Conservation (phyloP, 2,113 vertebrate genomes). For the Atrichornis clamosus region DNA sequence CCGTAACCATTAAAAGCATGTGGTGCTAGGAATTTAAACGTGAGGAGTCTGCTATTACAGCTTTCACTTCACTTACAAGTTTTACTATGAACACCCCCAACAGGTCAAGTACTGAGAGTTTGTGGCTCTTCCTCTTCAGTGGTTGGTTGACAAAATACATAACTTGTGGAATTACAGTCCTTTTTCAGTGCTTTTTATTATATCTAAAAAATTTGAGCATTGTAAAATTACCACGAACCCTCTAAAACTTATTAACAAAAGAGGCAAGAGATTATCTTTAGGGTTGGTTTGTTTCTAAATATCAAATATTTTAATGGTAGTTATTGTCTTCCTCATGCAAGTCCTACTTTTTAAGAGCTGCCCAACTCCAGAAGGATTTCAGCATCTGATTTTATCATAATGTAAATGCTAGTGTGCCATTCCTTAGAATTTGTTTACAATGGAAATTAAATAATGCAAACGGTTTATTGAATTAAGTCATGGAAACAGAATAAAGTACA, state of each 20-base stretch:
- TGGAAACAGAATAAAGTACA: background rate
- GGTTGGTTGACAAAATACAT: background rate
- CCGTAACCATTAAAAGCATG: background rate
- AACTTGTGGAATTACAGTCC: background rate
- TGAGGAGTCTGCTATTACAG: background rate
- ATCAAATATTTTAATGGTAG: background rate
- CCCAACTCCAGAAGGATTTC: background rate
- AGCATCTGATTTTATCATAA: background rate
- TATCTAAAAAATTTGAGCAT: background rate
- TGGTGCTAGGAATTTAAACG: background rate
- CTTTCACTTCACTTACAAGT: background rate
- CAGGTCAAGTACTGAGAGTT: background rate
- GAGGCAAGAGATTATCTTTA: background rate
- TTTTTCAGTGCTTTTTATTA: background rate
- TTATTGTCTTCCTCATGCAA: background rate
- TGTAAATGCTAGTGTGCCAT: background rate
- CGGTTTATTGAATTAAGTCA: background rate
- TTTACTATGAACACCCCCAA: background rate
- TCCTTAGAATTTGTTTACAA: background rate
- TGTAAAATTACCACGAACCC: background rate
- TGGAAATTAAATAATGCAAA: background rate
- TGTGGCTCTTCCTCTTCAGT: background rate
- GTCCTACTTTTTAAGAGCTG: background rate
- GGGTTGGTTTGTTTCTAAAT: background rate
- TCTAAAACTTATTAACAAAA: background rate